Evolutionary conservation across 2,888 invertebrate genomes (phyloP).

Genomic region (Hemaris fuciformis): DNA sequence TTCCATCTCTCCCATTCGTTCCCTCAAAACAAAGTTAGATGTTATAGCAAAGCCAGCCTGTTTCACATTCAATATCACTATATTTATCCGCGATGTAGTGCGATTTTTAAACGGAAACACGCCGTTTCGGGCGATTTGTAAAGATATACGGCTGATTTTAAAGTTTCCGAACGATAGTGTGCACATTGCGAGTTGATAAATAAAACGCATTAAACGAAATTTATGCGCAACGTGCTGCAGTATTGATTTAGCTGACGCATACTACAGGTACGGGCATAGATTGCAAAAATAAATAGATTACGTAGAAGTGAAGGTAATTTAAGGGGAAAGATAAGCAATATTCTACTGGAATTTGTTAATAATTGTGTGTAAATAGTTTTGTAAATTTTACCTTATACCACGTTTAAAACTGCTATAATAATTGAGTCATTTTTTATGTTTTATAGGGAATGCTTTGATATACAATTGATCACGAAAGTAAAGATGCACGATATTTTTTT

Average conservation of each 20-base stretch:
- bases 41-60: background rate
- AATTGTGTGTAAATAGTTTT: too few species aligned
- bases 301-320: too few species aligned
- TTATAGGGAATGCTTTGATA: too few species aligned
- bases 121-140: conserved; percentile 41
- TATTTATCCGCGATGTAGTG: conserved; percentile 27
- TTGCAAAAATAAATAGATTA: background rate
- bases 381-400: too few species aligned
- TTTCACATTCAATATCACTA: background rate
- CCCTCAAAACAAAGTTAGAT: background rate
- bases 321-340: too few species aligned
- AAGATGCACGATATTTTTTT: too few species aligned
- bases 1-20: background rate
- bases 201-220: conserved; percentile 26
- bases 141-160: conserved; percentile 49
- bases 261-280: too few species aligned
- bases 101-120: conserved; percentile 45
- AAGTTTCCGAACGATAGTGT: conserved; percentile 35
- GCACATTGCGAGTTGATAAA: conserved; percentile 27
- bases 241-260: background rate
- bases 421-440: too few species aligned
- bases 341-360: too few species aligned
- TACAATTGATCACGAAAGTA: too few species aligned
- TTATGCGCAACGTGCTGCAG: conserved; percentile 4
- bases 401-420: too few species aligned